Conservation (phyloP, 1,140 invertebrate genomes). For the Vanessa atalanta region DNA sequence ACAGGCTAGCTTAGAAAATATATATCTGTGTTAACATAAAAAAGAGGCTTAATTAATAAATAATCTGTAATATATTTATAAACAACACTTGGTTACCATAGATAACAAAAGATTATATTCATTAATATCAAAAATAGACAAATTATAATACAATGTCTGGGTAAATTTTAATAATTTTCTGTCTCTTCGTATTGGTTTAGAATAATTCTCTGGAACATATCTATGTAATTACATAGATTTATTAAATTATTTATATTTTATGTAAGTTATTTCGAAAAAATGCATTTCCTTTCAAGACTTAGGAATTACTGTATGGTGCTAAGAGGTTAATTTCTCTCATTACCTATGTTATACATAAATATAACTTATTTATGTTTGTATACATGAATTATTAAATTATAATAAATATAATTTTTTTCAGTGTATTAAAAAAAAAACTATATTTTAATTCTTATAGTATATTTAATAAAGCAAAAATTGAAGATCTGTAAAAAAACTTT, state of each 20-base stretch:
- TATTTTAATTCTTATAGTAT: neutral
- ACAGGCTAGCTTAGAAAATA: neutral
- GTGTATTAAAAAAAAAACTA: constrained; percentile 3
- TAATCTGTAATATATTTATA: constrained; percentile 10
- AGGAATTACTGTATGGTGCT: constrained; percentile 43
- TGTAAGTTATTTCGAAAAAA: neutral
- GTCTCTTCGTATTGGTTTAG: neutral
- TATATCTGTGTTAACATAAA: constrained; percentile 18
- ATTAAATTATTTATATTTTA: neutral
- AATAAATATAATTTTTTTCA: neutral
- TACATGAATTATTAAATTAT: constrained; percentile 6
- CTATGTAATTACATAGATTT: constrained; percentile 3
- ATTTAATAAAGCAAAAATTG: neutral
- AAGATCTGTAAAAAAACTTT: neutral
- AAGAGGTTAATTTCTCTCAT: constrained; percentile 33
- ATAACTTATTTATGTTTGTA: constrained; percentile 8
- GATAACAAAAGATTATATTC: constrained; percentile 25
- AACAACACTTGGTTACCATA: constrained; percentile 36
- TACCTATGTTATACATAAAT: constrained; percentile 17
- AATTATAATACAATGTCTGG: too few species aligned
- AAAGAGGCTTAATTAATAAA: constrained; percentile 27
- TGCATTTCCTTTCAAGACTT: constrained; percentile 23
- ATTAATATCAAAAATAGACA: neutral
- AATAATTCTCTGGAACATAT: neutral
- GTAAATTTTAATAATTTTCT: too few species aligned